Evolutionary conservation across 2,113 vertebrate species (phyloP), one percentile per base, ranked within the genome.

Genomic region (Oryzias curvinotus): DNA sequence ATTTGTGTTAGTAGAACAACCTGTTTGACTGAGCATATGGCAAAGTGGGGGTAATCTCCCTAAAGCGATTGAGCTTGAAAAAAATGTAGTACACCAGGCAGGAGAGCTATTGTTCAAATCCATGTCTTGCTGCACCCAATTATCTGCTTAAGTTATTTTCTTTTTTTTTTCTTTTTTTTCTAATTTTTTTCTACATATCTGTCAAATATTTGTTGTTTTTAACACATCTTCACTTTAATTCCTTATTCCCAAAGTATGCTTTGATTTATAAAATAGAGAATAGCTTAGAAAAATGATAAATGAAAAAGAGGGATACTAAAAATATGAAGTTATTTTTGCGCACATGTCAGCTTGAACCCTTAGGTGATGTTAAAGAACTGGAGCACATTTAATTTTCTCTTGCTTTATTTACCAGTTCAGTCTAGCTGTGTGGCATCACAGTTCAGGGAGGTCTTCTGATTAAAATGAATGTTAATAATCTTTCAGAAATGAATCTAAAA

Each of bases 341-440:
- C 53, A 65, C 65, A 64, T 62, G 63, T 60, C 41, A 45, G 15
- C 48, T 57, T 43, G 16, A 21, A 4, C 65, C 87, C 42, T 19
- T 14, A 67, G 68, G 78, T 41, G 23, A 53, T 52, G 18, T 49
- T 28, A 42, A 73, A 55, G 56, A 84, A 84, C 62, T 81, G 61
- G 80, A 82, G 80, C 84, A 71, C 28, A 60, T 25, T 70, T 83
- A 74, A 85, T 85, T 55, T 57, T 54, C 45, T 44, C 56, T 60
- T 57, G 46, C 26, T 70, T 61, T 77, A 68, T 72, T 70, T 72
- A 49, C 62, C 36, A 23, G 23, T 41, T 44, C 72, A 78, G 50
- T 78, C 53, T 76, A 52, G 64, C 23, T 5, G 30, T 52, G 52
- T 60, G 53, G 26, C n/a, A 48, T 58, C 42, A 21, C 8, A 49